Evolutionary conservation across 2,113 vertebrate species (phyloP), one percentile per base, ranked within the genome.

Genomic region (Alectura lathami): DNA sequence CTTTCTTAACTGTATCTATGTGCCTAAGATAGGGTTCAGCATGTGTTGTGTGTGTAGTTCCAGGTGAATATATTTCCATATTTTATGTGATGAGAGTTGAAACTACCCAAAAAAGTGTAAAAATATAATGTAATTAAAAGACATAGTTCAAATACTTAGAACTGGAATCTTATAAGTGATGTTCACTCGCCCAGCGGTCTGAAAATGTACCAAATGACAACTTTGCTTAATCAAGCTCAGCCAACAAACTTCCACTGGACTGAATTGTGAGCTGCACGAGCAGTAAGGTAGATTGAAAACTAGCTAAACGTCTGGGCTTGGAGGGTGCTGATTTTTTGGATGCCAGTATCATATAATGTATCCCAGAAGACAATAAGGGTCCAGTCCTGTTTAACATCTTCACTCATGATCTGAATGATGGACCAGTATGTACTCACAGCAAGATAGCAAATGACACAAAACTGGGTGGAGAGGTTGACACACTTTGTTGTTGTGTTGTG

Each of bases 1-100:
- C 43, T 96, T 96, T 57, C 66, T 75, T 88, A 74, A 85, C 29
- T 86, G 45, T 51, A 73, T 81, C 85, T 94, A 21, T 94, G 83
- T 84, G 89, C 96, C 88, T 91, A 94, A 96, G 50, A 53, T 91
- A 89, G 96, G 48, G 47, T 75, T 93, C 62, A 83, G 92, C 81
- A 86, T 29, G 64, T 86, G 56, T 54, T 83, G 4, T 53, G 42
- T 60, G 27, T 54, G 38, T 63, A 26, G 9, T 87, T 86, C 74
- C 88, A 43, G 60, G 83, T 95, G 91, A 83, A 57, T 70, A 27
- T 40, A 66, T 89, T 92, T 94, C 93, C 32, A 80, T 93, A 75
- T 77, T 95, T 94, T 82, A 82, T 50, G 17, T n/a, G 83, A 60
- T 56, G 54, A 73, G 77, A 77, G 67, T 53, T 83, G 81, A 81